Evolutionary conservation across 2,113 vertebrate genomes (phyloP).

Genomic region (Oxyruncus cristatus): DNA sequence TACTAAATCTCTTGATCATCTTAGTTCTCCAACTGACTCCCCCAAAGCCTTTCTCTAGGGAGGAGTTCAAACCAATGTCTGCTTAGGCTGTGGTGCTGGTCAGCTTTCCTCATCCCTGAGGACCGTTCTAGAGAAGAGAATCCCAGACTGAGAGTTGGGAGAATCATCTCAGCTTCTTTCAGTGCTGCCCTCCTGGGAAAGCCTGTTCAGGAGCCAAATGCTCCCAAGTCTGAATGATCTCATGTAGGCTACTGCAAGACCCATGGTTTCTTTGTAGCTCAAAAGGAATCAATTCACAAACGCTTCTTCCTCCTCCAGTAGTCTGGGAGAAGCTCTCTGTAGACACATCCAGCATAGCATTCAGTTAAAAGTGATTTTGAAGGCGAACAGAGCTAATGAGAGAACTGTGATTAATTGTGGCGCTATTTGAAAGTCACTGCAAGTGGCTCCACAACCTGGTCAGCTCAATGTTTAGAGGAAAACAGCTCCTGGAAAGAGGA

Average conservation of each 20-base stretch:
- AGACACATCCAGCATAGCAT: accelerated
- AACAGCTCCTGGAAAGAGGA: neutral
- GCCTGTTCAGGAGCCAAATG: neutral
- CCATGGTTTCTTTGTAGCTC: neutral
- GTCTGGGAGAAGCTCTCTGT: neutral
- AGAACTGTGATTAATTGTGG: neutral
- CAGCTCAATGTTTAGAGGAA: neutral
- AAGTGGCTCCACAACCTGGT: neutral
- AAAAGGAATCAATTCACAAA: neutral
- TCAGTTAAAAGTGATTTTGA: neutral
- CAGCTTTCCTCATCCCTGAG: neutral
- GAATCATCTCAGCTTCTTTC: neutral
- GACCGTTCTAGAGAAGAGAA: neutral
- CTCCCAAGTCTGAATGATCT: neutral
- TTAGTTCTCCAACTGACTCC: neutral
- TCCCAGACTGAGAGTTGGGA: neutral
- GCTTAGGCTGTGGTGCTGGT: neutral
- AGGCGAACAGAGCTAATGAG: neutral
- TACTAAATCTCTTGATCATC: neutral
- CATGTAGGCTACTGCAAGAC: neutral
- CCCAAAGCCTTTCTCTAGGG: neutral
- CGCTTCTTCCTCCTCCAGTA: accelerated
- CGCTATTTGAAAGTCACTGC: neutral
- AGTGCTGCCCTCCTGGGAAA: neutral
- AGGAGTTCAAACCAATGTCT: neutral